Base-by-base conservation (phyloP, 1,140 invertebrate species). In the Trichoplusia ni region DNA sequence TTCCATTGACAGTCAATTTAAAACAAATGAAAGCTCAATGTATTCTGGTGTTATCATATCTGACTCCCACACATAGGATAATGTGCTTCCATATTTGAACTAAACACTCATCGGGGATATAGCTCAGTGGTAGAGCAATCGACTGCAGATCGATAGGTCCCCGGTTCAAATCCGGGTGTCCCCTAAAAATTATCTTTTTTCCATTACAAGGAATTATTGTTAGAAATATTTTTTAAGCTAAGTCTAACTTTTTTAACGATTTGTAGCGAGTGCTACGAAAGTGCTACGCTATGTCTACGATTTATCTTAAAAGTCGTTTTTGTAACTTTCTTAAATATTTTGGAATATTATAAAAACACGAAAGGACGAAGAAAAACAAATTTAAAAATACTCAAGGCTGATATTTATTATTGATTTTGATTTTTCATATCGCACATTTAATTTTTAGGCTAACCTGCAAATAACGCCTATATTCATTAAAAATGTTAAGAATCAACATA, bases 131-230 rank as follows among this genome's bases (percentile, higher is more conserved):
- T 51, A 75, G 72, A 75, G 70, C 70, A 72, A 73, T 67, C 67
- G 73, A 73, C 70, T 73, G 64, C 72, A 74, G 73, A 75, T 75
- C 73, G 75, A 73, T 75, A 75, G 79, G 75, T 67, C 77, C 75
- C 76, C 62, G 76, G 78, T 82, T 82, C 78, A 77, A 82, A 75
- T 73, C 79, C 75, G 77, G 78, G 77, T 82, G 80, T 81, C 73
- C 77, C 78, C 75, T 78, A 2, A 11, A 19, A 9, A 1, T 42
- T 42, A 11, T 19, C 21, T 16, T 58, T 25, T 62, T 60, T 25
- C 8, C 7, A 21, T 23, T 42, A 5, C 1, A 21, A 44, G 1
- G 1, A 11, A 6, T 37, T 14, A 11, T 4, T 37, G 11, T 37
- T 4, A 14, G 14, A 37, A 37, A 44, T 21, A 42, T 0, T 23